Percentiles rank a stretch among this genome's conserved stretches.
Evolutionary conservation across 1,140 invertebrate species (phyloP).

Genomic region (Pygmarrhopalites habei): DNA sequence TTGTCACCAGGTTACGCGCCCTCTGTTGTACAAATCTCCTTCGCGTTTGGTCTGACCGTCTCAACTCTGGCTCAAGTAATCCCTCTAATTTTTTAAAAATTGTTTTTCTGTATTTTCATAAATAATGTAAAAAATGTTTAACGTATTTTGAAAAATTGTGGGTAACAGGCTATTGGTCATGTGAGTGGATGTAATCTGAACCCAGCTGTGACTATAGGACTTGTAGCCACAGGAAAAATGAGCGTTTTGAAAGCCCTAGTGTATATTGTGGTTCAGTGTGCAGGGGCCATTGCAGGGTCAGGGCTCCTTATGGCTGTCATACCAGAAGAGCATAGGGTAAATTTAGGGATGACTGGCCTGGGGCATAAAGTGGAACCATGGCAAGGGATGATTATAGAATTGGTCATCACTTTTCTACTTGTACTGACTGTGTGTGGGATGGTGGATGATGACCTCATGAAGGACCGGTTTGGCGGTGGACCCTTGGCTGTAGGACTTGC

Average conservation of each 20-base stretch:
- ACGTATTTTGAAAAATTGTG: not conserved
- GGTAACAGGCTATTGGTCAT: constrained; percentile 33
- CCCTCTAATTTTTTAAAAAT: too few relatives aligned
- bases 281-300: constrained; percentile 45
- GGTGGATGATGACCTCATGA: constrained; percentile 65
- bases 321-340: too few relatives aligned
- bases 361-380: too few relatives aligned
- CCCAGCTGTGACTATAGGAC: constrained; percentile 43
- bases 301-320: constrained; percentile 1
- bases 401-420: constrained; percentile 76
- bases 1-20: constrained; percentile 45
- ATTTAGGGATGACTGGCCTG: too few relatives aligned
- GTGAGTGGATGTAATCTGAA: constrained; percentile 22
- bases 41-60: constrained; percentile 82
- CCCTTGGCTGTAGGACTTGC: constrained; percentile 80
- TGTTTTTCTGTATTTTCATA: too few relatives aligned
- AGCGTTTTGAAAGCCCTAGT: constrained; percentile 58
- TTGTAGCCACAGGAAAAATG: constrained; percentile 57
- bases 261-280: constrained; percentile 62
- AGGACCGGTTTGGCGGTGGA: too few relatives aligned
- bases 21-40: constrained; percentile 62
- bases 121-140: not conserved
- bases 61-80: constrained; percentile 73
- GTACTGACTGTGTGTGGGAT: constrained; percentile 73
- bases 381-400: too few relatives aligned